Evolutionary conservation across 2,113 vertebrate species (phyloP).

Genomic region (Scartelaos histophorus): DNA sequence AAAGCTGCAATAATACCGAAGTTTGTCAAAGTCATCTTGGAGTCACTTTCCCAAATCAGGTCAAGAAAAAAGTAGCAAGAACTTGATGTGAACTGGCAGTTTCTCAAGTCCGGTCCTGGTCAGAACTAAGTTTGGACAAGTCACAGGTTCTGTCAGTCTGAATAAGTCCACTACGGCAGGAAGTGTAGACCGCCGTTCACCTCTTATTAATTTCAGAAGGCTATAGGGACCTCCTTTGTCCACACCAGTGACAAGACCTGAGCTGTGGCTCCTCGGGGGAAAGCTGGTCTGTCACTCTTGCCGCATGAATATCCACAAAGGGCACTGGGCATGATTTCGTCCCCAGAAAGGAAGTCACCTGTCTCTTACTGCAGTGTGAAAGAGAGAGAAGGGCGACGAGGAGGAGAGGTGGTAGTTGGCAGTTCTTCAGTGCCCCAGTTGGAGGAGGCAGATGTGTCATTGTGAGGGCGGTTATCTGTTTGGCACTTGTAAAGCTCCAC

Average conservation of each 20-base stretch:
- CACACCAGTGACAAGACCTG: constrained; percentile 49
- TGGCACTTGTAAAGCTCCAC: constrained; percentile 29
- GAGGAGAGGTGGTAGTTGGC: constrained; percentile 1
- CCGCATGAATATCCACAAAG: constrained; percentile 43
- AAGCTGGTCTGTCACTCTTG: constrained; percentile 42
- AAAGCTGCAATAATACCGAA: not conserved
- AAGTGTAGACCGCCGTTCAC: constrained; percentile 47
- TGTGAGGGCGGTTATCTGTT: constrained; percentile 49
- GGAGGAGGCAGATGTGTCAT: constrained; percentile 55
- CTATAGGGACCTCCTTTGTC: constrained; percentile 38
- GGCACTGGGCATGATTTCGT: constrained; percentile 21
- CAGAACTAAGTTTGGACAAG: constrained; percentile 37
- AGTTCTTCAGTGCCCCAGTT: constrained; percentile 20
- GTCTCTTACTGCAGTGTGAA: constrained; percentile 29
- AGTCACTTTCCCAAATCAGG: constrained; percentile 22
- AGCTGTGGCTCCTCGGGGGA: constrained; percentile 53
- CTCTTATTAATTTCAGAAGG: constrained; percentile 56
- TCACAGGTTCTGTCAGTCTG: constrained; percentile 46
- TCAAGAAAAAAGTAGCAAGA: constrained; percentile 31
- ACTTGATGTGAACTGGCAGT: constrained; percentile 42
- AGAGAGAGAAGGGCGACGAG: constrained; percentile 10
- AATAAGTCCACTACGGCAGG: constrained; percentile 37
- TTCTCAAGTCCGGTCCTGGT: constrained; percentile 21
- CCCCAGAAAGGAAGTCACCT: constrained; percentile 40
- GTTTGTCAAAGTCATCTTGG: constrained; percentile 52